Base-by-base conservation (phyloP, 2,797 vertebrate species). In the Chloroceryle inda region DNA sequence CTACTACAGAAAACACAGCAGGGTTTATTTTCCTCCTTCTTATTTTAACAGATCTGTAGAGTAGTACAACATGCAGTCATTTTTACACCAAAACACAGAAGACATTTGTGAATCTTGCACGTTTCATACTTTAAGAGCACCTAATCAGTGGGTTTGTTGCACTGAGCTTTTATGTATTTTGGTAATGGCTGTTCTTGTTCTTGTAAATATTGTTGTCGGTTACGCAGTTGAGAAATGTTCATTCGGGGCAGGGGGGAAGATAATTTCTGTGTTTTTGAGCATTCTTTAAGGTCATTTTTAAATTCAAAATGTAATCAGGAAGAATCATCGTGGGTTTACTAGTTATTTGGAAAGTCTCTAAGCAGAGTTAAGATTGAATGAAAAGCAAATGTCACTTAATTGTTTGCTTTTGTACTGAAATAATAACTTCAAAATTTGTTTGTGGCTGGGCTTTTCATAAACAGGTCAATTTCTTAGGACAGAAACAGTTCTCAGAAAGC, bases 11-110 rank as follows among this genome's bases (percentile, higher is more conserved):
- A 85, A 93, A 23, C 1, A 2, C 55, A 3, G 3, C 1, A 5
- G 4, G 0, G 1, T 13, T 59, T 33, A 9, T 29, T 3, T 15
- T 12, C 10, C 20, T 14, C 22, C 11, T 53, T 29, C 4, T 35
- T 24, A 13, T 8, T 47, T 44, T 31, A 21, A 42, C 16, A 31
- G 4, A n/a, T 10, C 21, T 2, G 0, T 53, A 91, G 21, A 64
- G 31, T 77, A 8, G 4, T 74, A 20, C 33, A 53, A n/a, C 17
- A 13, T 59, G 7, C 12, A 37, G 3, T 73, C 8, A 38, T 67
- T 92, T 92, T 76, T 69, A 26, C 31, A 85, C 9, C 16, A 26
- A 33, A 88, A 40, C 8, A 55, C 13, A 21, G 14, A 77, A 74
- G 23, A 17, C 0, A 0, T 69, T 52, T 79, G 17, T 66, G 20